Evolutionary conservation across 2,888 invertebrate genomes (phyloP).

Genomic region (Lasioglossum marginatum): DNA sequence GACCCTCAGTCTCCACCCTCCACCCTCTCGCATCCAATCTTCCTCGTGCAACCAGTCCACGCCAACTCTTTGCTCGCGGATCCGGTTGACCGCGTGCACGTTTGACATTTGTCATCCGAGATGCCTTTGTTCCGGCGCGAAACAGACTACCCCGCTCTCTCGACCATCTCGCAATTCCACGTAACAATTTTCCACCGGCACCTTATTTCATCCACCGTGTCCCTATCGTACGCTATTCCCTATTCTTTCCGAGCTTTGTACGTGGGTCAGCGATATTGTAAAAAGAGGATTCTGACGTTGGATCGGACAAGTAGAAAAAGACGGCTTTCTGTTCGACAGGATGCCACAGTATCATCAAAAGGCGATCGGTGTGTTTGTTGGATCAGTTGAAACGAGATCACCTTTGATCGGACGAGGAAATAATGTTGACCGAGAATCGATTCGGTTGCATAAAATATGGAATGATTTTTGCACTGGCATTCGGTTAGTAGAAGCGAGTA

Average conservation of each 20-base stretch:
- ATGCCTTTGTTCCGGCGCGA: conserved; percentile 79
- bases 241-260: background rate
- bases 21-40: conserved; percentile 19
- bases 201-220: background rate
- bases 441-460: background rate
- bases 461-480: background rate
- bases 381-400: background rate
- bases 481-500: background rate
- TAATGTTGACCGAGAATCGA: background rate
- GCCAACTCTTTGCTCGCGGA: conserved; percentile 70
- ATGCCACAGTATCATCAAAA: background rate
- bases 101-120: conserved; percentile 80
- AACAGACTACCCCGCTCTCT: conserved; percentile 71
- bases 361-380: background rate
- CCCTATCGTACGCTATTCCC: background rate
- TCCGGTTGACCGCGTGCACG: conserved; percentile 79
- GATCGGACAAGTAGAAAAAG: background rate
- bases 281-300: background rate
- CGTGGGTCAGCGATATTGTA: background rate
- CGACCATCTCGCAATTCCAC: background rate
- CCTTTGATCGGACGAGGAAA: background rate
- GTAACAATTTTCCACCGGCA: conserved; percentile 15
- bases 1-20: background rate
- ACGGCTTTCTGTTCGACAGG: background rate
- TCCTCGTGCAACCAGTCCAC: background rate